Conservation (phyloP, 2,113 vertebrate species). For the Platanista minor region DNA sequence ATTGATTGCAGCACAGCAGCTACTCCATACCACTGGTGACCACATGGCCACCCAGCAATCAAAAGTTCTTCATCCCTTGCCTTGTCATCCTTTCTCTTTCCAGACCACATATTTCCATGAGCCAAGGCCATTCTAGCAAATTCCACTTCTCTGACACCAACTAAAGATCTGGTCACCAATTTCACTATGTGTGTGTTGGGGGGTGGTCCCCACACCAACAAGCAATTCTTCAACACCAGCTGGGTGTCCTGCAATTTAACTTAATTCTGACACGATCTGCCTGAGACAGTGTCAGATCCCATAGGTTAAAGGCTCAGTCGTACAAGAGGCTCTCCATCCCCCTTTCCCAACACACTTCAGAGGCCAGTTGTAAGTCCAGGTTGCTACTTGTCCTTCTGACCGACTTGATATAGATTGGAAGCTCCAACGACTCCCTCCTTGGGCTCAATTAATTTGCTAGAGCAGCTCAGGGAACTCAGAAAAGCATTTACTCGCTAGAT, state of each 20-base stretch:
- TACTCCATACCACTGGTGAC: accelerated
- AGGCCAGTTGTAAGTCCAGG: not conserved
- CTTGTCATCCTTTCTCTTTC: no score
- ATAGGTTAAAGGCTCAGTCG: not conserved
- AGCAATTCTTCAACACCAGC: not conserved
- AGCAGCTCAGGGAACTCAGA: not conserved
- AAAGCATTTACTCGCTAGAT: not conserved
- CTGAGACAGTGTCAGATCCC: not conserved
- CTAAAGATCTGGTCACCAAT: not conserved
- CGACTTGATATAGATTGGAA: not conserved
- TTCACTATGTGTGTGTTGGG: not conserved
- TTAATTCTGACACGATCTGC: not conserved
- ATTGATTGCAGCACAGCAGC: not conserved
- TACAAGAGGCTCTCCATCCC: not conserved
- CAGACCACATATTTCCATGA: not conserved
- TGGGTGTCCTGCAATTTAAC: not conserved
- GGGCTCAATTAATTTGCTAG: not conserved
- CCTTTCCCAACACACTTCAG: not conserved
- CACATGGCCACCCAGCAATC: not conserved
- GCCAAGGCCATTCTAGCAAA: not conserved
- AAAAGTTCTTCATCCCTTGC: not conserved
- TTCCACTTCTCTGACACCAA: not conserved
- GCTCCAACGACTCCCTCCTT: not conserved
- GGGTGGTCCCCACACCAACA: not conserved
- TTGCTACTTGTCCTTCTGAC: not conserved